phyloP scores from a whole-genome alignment of 1,140 invertebrate species.

The Drosophila melanica region DNA sequence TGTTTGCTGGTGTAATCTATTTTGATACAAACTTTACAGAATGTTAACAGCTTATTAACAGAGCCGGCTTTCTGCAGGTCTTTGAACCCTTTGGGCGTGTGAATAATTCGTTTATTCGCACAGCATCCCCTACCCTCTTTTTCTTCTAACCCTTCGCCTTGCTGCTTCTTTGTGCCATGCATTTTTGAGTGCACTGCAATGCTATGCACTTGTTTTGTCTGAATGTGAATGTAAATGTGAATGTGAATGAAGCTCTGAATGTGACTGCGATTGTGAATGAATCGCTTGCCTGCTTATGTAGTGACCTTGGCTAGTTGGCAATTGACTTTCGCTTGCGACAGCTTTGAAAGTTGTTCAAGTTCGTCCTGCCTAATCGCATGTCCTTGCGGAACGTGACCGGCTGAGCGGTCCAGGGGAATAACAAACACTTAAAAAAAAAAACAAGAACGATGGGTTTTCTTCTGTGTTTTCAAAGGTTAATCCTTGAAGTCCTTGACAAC shows the following conservation, averaged over 20 bases:
- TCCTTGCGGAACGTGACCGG: neutral
- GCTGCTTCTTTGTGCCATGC: neutral
- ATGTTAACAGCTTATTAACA: conserved; percentile 35
- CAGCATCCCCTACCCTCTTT: neutral
- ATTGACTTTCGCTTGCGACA: conserved; percentile 39
- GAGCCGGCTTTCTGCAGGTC: conserved; percentile 67
- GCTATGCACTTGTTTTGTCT: conserved; percentile 9
- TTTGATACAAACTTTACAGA: neutral
- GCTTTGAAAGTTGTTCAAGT: neutral
- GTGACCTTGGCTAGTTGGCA: conserved; percentile 33
- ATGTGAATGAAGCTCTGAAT: conserved; percentile 42
- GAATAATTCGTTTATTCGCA: conserved; percentile 18
- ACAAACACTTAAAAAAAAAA: neutral
- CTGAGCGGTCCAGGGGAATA: too few relatives aligned
- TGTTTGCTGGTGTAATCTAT: neutral
- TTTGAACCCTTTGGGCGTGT: conserved; percentile 52
- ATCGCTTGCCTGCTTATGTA: conserved; percentile 12
- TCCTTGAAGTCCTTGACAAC: conserved; percentile 1
- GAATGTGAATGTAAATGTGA: conserved; percentile 31
- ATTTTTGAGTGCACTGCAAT: conserved; percentile 22
- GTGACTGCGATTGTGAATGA: conserved; percentile 20
- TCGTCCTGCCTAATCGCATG: conserved; percentile 11
- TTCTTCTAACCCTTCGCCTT: neutral
- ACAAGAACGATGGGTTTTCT: neutral
- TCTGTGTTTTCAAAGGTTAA: neutral